Conservation (phyloP, 1,140 invertebrate genomes). For the Tribolium madens region DNA sequence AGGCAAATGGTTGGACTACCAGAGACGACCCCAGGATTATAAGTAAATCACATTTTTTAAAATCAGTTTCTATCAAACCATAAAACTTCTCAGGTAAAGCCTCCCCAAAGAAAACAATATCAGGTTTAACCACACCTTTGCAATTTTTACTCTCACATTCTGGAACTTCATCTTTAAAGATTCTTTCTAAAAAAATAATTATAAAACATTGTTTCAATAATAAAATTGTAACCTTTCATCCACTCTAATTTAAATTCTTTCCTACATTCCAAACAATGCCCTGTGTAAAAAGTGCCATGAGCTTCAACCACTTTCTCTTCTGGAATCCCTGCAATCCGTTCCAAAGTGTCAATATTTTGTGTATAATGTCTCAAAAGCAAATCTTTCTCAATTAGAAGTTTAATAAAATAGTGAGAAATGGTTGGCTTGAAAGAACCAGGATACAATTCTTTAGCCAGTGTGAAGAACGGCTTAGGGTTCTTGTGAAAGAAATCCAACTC, state of each 20-base stretch:
- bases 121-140: slow-evolving; percentile 87
- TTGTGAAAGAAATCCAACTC: slow-evolving; percentile 86
- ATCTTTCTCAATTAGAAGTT: slow-evolving; percentile 82
- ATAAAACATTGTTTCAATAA: neutral
- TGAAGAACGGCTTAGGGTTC: slow-evolving; percentile 90
- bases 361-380: slow-evolving; percentile 87
- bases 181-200: slow-evolving; percentile 73
- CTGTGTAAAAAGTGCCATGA: slow-evolving; percentile 92
- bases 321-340: slow-evolving; percentile 87
- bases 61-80: slow-evolving; percentile 76
- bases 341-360: slow-evolving; percentile 95
- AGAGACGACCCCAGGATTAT: slow-evolving; percentile 97
- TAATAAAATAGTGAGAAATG: slow-evolving; percentile 86
- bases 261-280: slow-evolving; percentile 85
- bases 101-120: slow-evolving; percentile 96
- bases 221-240: slow-evolving; percentile 68
- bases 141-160: slow-evolving; percentile 74
- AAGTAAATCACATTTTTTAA: slow-evolving; percentile 88
- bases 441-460: slow-evolving; percentile 87
- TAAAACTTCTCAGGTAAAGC: slow-evolving; percentile 84
- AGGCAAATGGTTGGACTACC: slow-evolving; percentile 96
- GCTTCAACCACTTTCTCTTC: slow-evolving; percentile 91
- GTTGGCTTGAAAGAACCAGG: slow-evolving; percentile 88
- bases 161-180: slow-evolving; percentile 80
- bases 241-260: slow-evolving; percentile 83